Evolutionary conservation across 2,797 vertebrate genomes (phyloP).

Genomic region (Atherinosoma microstoma): DNA sequence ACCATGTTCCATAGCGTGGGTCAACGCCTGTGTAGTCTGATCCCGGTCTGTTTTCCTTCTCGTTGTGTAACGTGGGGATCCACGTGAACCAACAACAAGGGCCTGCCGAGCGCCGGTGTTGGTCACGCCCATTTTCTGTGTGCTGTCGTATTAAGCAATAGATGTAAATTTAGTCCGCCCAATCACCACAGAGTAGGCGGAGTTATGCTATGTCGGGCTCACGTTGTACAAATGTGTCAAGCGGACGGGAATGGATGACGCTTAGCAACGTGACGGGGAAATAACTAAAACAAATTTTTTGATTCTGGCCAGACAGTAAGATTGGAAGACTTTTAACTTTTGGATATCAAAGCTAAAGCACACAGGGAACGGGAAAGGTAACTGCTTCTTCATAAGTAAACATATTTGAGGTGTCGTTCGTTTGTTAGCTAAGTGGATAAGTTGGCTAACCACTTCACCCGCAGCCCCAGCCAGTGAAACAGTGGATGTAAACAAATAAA

Average conservation of each 20-base stretch:
- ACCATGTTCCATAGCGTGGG: neutral
- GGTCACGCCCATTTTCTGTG: neutral
- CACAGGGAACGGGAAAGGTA: slow-evolving; percentile 44
- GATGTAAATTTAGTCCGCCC: neutral
- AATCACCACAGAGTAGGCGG: slow-evolving; percentile 68
- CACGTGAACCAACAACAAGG: slow-evolving; percentile 75
- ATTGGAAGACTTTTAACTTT: neutral
- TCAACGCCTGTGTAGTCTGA: neutral
- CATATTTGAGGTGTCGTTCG: slow-evolving; percentile 19
- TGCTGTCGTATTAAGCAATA: slow-evolving; percentile 34
- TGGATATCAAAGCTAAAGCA: slow-evolving; percentile 6
- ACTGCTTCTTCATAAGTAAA: slow-evolving; percentile 2
- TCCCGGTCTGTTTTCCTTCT: slow-evolving; percentile 34
- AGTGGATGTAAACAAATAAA: slow-evolving; percentile 45
- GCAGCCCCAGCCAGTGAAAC: neutral
- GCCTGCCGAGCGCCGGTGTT: neutral
- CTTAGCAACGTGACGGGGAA: slow-evolving; percentile 33
- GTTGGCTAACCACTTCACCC: slow-evolving; percentile 43
- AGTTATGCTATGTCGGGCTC: slow-evolving; percentile 43
- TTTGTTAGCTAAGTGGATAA: slow-evolving; percentile 20
- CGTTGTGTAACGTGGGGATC: slow-evolving; percentile 78
- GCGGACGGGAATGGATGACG: slow-evolving; percentile 27
- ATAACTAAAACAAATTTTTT: neutral
- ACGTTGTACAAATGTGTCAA: slow-evolving; percentile 83
- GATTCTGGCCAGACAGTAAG: rapidly evolving